phyloP scores from a whole-genome alignment of 2,113 vertebrate genomes.

The Protobothrops flavoviridis region DNA sequence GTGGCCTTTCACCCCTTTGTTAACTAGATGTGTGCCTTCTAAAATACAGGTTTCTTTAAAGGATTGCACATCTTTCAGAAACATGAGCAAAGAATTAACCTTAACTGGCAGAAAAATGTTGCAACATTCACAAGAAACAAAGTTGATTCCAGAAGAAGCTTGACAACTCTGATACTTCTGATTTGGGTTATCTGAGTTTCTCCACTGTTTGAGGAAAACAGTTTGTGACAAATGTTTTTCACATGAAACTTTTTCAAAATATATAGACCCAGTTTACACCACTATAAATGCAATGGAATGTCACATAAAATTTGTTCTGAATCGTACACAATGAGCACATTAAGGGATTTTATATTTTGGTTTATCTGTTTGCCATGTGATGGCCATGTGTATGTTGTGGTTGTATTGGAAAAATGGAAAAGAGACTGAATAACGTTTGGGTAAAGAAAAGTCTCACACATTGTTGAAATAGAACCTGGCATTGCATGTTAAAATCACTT shows the following conservation, averaged over 20 bases:
- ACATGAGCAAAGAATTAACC: constrained; percentile 37
- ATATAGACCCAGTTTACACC: constrained; percentile 13
- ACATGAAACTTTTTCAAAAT: not conserved
- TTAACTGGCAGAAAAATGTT: not conserved
- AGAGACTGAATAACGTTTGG: constrained; percentile 6
- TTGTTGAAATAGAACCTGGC: not conserved
- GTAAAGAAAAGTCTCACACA: not conserved
- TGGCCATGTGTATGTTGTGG: constrained; percentile 13
- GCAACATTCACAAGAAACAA: constrained; percentile 31
- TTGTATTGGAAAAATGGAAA: constrained; percentile 29
- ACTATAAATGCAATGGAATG: constrained; percentile 16
- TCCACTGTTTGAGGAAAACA: not conserved
- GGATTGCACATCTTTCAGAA: constrained; percentile 6
- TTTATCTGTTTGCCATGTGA: constrained; percentile 26
- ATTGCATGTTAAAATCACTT: not conserved
- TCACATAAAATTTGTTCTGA: constrained; percentile 2
- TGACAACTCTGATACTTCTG: constrained; percentile 22
- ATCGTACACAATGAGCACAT: not conserved
- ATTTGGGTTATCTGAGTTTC: constrained; percentile 11
- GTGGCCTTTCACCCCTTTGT: constrained; percentile 3
- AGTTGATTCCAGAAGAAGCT: constrained; percentile 23
- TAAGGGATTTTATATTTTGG: constrained; percentile 2
- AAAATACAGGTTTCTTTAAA: constrained; percentile 2
- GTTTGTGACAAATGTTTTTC: not conserved
- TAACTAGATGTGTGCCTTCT: not conserved